Percentiles rank a stretch among this genome's conserved stretches.
These are phyloP conservation scores for Peromyscus maniculatus DNA, from an alignment of 2,113 vertebrate species.

Conservation along the genomic window DNA sequence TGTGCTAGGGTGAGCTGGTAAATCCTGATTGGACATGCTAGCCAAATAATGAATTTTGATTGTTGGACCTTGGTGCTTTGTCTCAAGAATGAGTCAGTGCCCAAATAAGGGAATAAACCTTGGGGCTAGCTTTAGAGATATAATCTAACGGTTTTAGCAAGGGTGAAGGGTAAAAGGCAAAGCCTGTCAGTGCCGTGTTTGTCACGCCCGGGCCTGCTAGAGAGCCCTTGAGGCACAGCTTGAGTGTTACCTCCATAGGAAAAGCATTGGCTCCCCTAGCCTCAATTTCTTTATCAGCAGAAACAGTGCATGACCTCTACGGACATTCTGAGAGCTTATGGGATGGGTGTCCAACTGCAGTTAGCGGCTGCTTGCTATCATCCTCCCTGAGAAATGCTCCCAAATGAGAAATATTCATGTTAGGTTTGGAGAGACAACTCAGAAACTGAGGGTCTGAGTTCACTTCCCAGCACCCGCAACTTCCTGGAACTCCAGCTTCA, in stretches of 20 bases:
- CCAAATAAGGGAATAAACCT: not conserved
- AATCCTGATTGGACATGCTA: not conserved
- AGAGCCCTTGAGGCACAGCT: not conserved
- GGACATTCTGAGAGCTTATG: slow-evolving; percentile 5
- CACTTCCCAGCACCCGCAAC: not conserved
- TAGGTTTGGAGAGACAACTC: too few relatives aligned
- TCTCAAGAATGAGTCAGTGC: not conserved
- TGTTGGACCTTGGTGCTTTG: not conserved
- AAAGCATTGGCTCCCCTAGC: not conserved
- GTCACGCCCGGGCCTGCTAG: not conserved
- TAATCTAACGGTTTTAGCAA: not conserved
- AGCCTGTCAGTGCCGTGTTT: not conserved
- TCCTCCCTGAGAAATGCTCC: not conserved
- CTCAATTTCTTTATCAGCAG: not conserved
- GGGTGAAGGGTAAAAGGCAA: not conserved
- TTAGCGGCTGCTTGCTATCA: not conserved
- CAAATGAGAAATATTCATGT: not conserved
- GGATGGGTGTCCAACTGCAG: not conserved
- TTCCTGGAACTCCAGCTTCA: not conserved
- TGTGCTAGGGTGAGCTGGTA: not conserved
- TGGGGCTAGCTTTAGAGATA: not conserved
- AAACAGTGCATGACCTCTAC: not conserved
- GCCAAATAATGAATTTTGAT: not conserved
- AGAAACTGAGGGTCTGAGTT: not conserved
- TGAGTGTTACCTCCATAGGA: not conserved